Conservation (phyloP, 2,113 vertebrate genomes). For the Phodopus roborovskii region DNA sequence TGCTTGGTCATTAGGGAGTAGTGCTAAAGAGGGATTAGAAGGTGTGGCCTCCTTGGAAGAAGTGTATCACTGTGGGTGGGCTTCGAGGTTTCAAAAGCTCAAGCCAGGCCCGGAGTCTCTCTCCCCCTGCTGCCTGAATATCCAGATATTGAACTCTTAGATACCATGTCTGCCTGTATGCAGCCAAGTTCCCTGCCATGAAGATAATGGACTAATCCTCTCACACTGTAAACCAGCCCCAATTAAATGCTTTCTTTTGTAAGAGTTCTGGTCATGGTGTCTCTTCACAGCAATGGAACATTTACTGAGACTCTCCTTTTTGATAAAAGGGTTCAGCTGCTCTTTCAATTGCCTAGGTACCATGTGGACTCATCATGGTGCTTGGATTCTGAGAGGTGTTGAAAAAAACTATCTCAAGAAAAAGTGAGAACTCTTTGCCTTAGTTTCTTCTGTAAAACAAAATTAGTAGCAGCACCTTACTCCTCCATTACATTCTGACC, state of each 20-base stretch:
- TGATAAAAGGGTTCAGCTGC: neutral
- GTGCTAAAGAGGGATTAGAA: neutral
- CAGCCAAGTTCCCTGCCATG: neutral
- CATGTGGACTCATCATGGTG: neutral
- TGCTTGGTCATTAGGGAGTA: neutral
- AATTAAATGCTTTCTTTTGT: neutral
- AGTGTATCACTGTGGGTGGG: neutral
- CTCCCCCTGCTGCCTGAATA: neutral
- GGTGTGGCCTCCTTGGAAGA: neutral
- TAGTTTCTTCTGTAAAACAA: neutral
- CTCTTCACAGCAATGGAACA: neutral
- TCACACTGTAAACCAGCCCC: neutral
- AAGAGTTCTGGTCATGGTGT: neutral
- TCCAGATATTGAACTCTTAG: neutral
- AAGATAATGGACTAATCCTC: neutral
- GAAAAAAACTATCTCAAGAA: neutral
- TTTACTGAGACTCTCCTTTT: neutral
- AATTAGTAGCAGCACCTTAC: neutral
- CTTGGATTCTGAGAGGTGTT: neutral
- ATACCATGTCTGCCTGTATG: neutral
- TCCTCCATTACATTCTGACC: accelerated
- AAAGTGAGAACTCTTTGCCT: neutral
- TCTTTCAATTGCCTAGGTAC: neutral
- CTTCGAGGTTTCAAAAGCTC: neutral
- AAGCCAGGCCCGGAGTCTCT: neutral